Base-by-base conservation (phyloP, 2,888 invertebrate genomes). In the Oegoconia quadripuncta region DNA sequence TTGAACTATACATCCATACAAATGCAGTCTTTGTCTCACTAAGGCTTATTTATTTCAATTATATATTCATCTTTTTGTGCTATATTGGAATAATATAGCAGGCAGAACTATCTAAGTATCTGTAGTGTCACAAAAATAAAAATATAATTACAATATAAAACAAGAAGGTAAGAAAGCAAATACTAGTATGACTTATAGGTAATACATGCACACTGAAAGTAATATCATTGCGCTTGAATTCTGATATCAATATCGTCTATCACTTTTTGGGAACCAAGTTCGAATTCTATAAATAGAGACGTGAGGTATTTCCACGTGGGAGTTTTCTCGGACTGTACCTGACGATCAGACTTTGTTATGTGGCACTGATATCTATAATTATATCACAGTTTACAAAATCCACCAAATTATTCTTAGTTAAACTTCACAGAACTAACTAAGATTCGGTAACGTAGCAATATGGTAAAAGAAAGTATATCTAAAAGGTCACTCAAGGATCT, bases 291-390 rank as follows among this genome's bases (percentile, higher is more conserved):
- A 77, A 82, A 83, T 86, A 86, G 84, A 78, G 78, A 67, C 73
- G 78, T 73, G 79, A 81, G 79, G 73, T 82, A 84, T 83, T 82
- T 82, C 83, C 86, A 86, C 84, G 86, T 84, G 84, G 84, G 86
- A 83, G 83, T 82, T 79, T 67, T 79, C 48, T 57, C 44, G 55
- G 66, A 74, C 69, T 56, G 65, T 79, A 84, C 79, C 81, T 81
- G 75, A 74, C 62, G 65, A 73, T 67, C 69, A 64, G 66, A 70
- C 66, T 75, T 66, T 61, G 55, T 51, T 58, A 64, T 68, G 72
- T 74, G 69, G 78, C 77, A 76, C 78, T 68, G 67, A 64, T 66
- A 64, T 55, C 62, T 70, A 70, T 11, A 67, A 71, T 66, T 73
- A 74, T 81, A 79, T 78, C 79, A 82, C 79, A 78, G 73, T 59